Conservation (phyloP, 1,140 invertebrate genomes). For the Caenorhabditis brenneri region DNA sequence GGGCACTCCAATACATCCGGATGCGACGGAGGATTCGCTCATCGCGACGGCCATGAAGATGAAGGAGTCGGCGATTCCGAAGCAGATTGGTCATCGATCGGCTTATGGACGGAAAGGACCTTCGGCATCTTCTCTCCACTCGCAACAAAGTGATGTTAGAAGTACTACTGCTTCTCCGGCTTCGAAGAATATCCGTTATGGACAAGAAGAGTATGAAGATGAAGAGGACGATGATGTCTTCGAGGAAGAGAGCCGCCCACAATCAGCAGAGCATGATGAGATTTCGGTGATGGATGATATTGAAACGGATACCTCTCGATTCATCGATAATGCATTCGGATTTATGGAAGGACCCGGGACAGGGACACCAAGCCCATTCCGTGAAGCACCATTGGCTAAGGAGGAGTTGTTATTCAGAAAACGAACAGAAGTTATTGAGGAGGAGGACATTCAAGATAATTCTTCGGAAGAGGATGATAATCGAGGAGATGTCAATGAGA, state of each 20-base stretch:
- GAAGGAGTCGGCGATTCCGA: constrained; percentile 27
- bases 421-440: neutral
- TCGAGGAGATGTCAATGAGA: no score
- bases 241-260: neutral
- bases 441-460: neutral
- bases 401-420: no score
- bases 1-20: constrained; percentile 6
- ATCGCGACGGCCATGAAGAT: constrained; percentile 8
- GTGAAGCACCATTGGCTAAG: neutral
- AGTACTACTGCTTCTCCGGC: neutral
- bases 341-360: constrained; percentile 18
- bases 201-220: neutral
- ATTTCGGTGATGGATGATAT: neutral
- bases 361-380: neutral
- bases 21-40: constrained; percentile 10
- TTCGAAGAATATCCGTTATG: no score
- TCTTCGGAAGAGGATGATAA: no score
- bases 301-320: neutral
- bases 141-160: no score
- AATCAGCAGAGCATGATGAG: neutral
- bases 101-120: no score
- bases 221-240: neutral
- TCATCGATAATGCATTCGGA: constrained; percentile 17
- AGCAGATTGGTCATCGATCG: neutral
- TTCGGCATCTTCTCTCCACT: no score